Base-by-base conservation (phyloP, 2,888 invertebrate species). In the Autographa gamma region DNA sequence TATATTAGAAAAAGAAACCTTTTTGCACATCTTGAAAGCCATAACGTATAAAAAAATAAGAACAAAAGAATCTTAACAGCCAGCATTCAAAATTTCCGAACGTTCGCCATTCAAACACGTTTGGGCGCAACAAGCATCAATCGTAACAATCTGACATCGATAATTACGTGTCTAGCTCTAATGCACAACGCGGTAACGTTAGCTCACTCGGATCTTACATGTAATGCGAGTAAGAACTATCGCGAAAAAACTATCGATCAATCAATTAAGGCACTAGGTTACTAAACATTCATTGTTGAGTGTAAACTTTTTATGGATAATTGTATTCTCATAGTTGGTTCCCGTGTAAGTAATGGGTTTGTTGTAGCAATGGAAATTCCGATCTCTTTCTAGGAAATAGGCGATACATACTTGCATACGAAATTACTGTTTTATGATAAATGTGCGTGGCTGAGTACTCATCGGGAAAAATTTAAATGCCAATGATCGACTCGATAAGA, bases 151-250 rank as follows among this genome's bases (percentile, higher is more conserved):
- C 68, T 67, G 70, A 71, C 80, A 76, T 80, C 70, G 66, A 77
- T 79, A 80, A 78, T 80, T 66, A 77, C 68, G 68, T 73, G 80
- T 69, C 54, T 77, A 68, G 77, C 80, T 77, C 77, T 77, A 79
- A 68, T 77, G 71, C 52, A 68, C 77, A 77, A 76, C 77, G 56
- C 80, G 80, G 77, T 77, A 80, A 77, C 62, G 61, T 80, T 80
- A 77, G 79, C 76, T 79, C 77, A 80, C 67, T 76, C 60, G 76
- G 58, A 77, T 79, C 77, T 77, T 77, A 77, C 65, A 5, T 48
- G 69, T 11, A 69, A 77, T 34, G 16, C 63, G 52, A 79, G 70
- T 65, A 79, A 79, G 68, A 79, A 76, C 38, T 63, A 58, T 48
- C 34, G 60, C 65, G 82, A 81, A 73, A 74, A 80, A 70, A 34